Base-by-base conservation (phyloP, 2,797 vertebrate genomes). In the Eulemur rubriventer region DNA sequence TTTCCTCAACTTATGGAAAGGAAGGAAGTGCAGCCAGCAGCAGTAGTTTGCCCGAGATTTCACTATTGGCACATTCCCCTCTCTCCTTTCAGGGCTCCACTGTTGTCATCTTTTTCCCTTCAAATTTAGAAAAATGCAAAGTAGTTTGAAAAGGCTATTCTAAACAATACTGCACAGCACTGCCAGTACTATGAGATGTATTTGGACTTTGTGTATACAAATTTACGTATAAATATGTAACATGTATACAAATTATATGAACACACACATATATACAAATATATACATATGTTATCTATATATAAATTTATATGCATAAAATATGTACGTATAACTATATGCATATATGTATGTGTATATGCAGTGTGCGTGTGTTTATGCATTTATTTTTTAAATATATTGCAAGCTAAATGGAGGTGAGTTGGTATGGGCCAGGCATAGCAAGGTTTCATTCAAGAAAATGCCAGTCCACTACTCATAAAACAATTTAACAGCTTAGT, bases 71-170 rank as follows among this genome's bases (percentile, higher is more conserved):
- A n/a, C 5, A 5, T 33, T 11, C 20, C 8, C 7, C 1, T 28
- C 7, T 14, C 13, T 67, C 30, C 52, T 38, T 67, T 52, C 9
- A 55, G 18, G 24, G 18, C 20, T 50, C 24, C 11, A 33, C 4
- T 69, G 24, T 2, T 65, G 5, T 4, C 3, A n/a, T 14, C 10
- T 7, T 38, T 80, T 48, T 50, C 12, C 35, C n/a, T 80, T 63
- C 43, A 65, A 91, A 70, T 67, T 89, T 13, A 55, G 61, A 67
- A 92, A 94, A 86, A 72, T 8, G 9, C 43, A 87, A 96, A 94
- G 18, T 24, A 17, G 3, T 76, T 24, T 80, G 43, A 86, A 88
- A 93, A 92, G 20, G 22, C 57, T 73, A 13, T 76, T 87, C 50
- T 79, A 73, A 61, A 84, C 22, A 69, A 75, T 18, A 16, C 46